Base-by-base conservation (phyloP, 2,888 invertebrate genomes). In the Drymonia ruficornis region DNA sequence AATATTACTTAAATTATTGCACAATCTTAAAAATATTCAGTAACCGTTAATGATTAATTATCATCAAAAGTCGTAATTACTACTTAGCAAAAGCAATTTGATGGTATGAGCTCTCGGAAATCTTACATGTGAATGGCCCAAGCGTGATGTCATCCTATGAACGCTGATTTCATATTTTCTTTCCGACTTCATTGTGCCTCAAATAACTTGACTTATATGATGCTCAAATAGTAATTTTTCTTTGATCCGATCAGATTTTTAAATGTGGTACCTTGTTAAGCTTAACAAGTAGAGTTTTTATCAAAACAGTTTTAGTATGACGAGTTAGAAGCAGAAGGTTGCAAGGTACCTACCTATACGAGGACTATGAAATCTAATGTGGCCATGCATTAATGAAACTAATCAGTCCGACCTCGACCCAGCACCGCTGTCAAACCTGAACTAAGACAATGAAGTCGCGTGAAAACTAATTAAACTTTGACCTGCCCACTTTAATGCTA, bases 381-480 rank as follows among this genome's bases (percentile, higher is more conserved):
- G 55, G 59, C 55, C 43, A 53, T 70, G 71, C 75, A 78, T 80
- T 83, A 83, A 85, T 83, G 72, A 78, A 76, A 74, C 74, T 80
- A 84, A 87, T 82, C 78, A 82, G 70, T 78, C 70, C 69, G 76
- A 81, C 89, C 88, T 87, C 84, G 83, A 80, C 80, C 81, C 70
- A 50, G 45, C 48, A 48, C 52, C 59, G 70, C 58, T 72, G 55
- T 55, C 65, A 65, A 77, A 76, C 78, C 78, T 77, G 68, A 63
- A 70, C 68, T 76, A 74, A 70, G 73, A 80, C 72, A 76, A 82
- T 74, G 68, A 80, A 82, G 74, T 81, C 77, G 78, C 81, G 76
- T 79, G 78, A 81, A 84, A 84, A 82, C 79, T 79, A 83, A 84
- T 89, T 89, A 85, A 87, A 83, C 84, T 84, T 77, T 83, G 83